Percentiles rank a stretch among this genome's conserved stretches.
These are phyloP conservation scores for Zeugodacus cucurbitae DNA, from an alignment of 1,140 invertebrate species.

Conservation along the genomic window DNA sequence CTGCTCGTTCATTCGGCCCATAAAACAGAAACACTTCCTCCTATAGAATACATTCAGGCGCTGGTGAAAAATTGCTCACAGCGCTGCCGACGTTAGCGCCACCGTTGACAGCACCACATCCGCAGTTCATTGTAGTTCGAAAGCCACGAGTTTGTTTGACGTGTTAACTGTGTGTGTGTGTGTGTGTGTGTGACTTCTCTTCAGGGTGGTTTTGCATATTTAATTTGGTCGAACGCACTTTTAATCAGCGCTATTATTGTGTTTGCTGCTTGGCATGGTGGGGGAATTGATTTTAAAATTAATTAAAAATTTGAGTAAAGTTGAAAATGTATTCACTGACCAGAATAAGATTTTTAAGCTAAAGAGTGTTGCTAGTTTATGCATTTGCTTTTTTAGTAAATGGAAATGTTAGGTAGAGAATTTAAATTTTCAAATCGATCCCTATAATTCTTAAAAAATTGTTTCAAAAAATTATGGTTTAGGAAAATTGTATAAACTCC, in stretches of 20 bases:
- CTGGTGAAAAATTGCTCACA: neutral
- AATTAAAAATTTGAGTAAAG: neutral
- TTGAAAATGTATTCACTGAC: neutral
- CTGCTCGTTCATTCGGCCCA: neutral
- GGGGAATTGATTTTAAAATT: neutral
- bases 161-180: neutral
- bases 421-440: too few species aligned
- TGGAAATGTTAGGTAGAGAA: too few species aligned
- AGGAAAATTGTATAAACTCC: too few species aligned
- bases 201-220: neutral
- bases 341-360: neutral
- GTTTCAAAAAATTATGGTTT: too few species aligned
- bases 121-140: neutral
- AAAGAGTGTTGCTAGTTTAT: too few species aligned
- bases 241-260: neutral
- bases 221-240: neutral
- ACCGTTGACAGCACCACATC: neutral
- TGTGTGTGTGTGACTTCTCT: neutral
- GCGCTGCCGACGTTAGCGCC: neutral
- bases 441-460: too few species aligned
- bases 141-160: neutral
- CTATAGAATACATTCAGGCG: conserved; percentile 34
- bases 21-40: neutral
- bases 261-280: neutral
- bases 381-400: too few species aligned